phyloP scores from a whole-genome alignment of 2,797 vertebrate species.

The Rhinoraja longicauda region DNA sequence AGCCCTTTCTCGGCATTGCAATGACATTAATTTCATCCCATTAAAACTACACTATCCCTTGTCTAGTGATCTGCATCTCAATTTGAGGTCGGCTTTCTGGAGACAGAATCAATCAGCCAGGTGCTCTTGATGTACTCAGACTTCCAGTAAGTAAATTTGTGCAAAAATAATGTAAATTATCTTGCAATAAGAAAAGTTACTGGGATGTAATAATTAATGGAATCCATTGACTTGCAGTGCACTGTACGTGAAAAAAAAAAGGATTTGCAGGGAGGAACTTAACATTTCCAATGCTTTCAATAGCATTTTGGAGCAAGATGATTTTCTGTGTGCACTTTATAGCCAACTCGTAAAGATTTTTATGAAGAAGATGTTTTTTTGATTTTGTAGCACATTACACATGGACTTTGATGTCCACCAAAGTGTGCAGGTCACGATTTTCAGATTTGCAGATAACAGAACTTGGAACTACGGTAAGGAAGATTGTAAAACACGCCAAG shows the following conservation, averaged over 20 bases:
- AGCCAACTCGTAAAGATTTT: background rate
- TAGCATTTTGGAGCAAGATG: background rate
- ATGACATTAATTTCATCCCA: constrained; percentile 29
- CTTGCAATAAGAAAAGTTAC: background rate
- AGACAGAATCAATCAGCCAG: constrained; percentile 24
- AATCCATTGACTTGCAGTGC: background rate
- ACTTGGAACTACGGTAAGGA: too few species aligned
- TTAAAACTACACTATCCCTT: background rate
- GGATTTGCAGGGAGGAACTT: background rate
- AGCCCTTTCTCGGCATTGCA: background rate
- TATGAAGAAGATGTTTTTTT: background rate
- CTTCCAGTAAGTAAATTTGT: constrained; percentile 27
- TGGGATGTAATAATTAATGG: constrained; percentile 13
- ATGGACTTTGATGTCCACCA: too few species aligned
- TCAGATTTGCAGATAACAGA: too few species aligned
- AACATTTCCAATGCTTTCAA: background rate
- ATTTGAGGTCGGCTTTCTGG: constrained; percentile 19
- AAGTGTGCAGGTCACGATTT: too few species aligned
- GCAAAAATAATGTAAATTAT: constrained; percentile 36
- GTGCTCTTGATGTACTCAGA: constrained; percentile 31
- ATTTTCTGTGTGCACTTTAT: background rate
- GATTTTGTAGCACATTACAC: background rate
- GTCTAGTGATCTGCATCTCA: constrained; percentile 36
- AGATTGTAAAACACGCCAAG: too few species aligned
- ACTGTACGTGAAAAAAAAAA: background rate